phyloP scores from a whole-genome alignment of 2,113 vertebrate genomes.

The Urocolius indicus region DNA sequence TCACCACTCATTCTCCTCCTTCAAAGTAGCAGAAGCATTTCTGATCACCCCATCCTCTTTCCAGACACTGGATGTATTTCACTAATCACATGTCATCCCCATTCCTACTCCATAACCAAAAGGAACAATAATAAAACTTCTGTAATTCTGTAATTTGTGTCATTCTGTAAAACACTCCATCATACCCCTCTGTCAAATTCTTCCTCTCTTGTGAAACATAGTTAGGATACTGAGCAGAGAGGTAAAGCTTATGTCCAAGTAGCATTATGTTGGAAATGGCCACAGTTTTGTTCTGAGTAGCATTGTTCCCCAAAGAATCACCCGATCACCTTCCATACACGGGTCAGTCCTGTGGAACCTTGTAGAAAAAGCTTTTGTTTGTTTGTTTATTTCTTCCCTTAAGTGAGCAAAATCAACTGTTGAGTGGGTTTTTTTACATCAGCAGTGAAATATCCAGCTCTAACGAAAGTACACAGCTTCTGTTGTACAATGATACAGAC shows the following conservation, averaged over 20 bases:
- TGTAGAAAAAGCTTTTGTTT: background rate
- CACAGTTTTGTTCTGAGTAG: background rate
- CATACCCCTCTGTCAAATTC: background rate
- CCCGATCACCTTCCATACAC: background rate
- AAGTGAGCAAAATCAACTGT: fast-evolving
- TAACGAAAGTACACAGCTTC: background rate
- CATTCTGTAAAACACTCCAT: background rate
- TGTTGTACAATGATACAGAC: background rate
- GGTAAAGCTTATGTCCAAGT: background rate
- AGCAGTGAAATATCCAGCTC: background rate
- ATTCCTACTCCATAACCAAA: background rate
- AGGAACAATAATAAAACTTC: background rate
- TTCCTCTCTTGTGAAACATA: background rate
- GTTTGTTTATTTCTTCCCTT: background rate
- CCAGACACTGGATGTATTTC: background rate
- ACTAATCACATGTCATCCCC: background rate
- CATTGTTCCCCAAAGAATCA: background rate
- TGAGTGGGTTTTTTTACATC: background rate
- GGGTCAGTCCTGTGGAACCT: background rate
- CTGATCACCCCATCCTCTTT: background rate
- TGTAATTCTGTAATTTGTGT: background rate
- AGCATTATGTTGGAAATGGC: background rate
- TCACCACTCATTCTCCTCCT: background rate
- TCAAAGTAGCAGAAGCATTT: background rate
- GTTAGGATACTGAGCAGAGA: background rate